Base-by-base conservation (phyloP, 2,888 invertebrate species). In the Pterostichus madidus region DNA sequence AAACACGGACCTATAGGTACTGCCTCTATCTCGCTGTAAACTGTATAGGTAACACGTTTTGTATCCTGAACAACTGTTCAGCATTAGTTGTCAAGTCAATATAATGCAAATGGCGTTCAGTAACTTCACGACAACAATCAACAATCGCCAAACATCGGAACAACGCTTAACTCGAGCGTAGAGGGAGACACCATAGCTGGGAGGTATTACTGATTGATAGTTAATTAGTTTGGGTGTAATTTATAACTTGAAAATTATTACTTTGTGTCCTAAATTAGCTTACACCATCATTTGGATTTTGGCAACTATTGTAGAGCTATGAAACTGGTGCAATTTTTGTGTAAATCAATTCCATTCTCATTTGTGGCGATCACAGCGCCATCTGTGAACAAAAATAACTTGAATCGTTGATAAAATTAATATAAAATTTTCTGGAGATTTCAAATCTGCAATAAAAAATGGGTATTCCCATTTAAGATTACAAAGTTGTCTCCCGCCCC, bases 41-140 rank as follows among this genome's bases (percentile, higher is more conserved):
- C 52, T 13, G 6, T 13, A 31, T 31, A 13, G 52, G 77, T 56
- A 77, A 13, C 56, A 56, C 53, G 39, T 35, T 56, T 56, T 32
- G 24, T 44, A 15, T 46, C 39, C 68, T 35, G 52, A 53, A 77
- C 56, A 77, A 77, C 56, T 56, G 53, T 77, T 77, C 53, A 17
- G 31, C 8, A 32, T 64, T 79, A 49, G 79, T 79, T 79, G 53
- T 68, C 52, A 79, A 68, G 79, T 79, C 79, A 79, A 79, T 79
- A 79, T 79, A 49, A 79, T 79, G 79, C 79, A 79, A 79, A 79
- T 79, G 64, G 32, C 49, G 64, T 17, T n/a, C 32, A 56, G 13
- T 35, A 35, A 76, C 52, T 76, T 76, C 35, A 17, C 24, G 44
- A 52, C 52, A 64, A 52, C 79, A 68, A 46, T 46, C 68, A 64